phyloP scores from a whole-genome alignment of 1,140 invertebrate species.

The Octopus sinensis region DNA sequence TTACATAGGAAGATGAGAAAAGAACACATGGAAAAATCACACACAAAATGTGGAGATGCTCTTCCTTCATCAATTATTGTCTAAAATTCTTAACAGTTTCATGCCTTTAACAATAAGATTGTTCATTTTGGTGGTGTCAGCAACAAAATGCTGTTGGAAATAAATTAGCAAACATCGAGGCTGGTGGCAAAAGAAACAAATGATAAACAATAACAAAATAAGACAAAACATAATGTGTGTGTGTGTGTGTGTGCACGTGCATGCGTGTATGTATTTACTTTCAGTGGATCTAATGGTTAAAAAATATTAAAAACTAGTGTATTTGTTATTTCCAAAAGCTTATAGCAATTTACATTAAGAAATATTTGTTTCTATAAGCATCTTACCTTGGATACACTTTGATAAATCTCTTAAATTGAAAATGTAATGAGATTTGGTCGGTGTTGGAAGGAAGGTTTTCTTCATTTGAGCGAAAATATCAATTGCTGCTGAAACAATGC shows the following conservation, averaged over 20 bases:
- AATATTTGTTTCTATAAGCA: neutral
- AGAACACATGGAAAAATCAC: too few relatives aligned
- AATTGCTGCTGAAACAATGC: conserved; percentile 54
- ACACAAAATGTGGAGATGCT: too few relatives aligned
- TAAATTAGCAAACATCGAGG: too few relatives aligned
- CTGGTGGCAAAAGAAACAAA: too few relatives aligned
- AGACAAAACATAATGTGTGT: neutral
- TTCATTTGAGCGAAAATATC: conserved; percentile 58
- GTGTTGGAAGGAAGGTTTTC: conserved; percentile 57
- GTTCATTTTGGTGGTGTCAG: too few relatives aligned
- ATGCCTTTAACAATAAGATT: too few relatives aligned
- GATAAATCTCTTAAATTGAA: conserved; percentile 59
- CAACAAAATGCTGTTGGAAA: too few relatives aligned
- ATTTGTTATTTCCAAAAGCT: neutral
- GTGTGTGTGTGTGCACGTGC: too few relatives aligned
- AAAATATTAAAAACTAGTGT: too few relatives aligned
- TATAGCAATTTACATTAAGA: neutral
- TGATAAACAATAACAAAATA: neutral
- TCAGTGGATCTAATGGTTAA: neutral
- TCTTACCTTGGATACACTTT: conserved; percentile 57
- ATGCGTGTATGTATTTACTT: neutral
- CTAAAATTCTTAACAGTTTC: too few relatives aligned
- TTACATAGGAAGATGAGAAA: too few relatives aligned
- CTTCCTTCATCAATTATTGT: too few relatives aligned
- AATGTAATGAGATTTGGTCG: conserved; percentile 59